Conservation (phyloP, 1,140 invertebrate genomes). For the Leguminivora glycinivorella region DNA sequence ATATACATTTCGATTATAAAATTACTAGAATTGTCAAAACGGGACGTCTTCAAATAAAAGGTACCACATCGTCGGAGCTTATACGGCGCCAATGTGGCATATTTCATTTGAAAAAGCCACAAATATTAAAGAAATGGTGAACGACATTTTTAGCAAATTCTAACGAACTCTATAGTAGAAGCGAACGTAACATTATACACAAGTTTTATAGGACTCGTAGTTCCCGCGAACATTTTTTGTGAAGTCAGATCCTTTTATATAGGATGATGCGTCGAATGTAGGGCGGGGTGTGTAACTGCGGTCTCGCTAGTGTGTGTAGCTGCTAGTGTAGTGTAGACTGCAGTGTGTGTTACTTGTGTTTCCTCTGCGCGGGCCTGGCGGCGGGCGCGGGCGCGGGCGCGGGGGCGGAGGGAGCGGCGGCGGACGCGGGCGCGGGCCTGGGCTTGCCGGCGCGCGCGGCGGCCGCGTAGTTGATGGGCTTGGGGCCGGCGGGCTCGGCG, state of each 20-base stretch:
- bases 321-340: no score
- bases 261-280: no score
- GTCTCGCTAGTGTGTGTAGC: neutral
- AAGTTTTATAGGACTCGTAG: neutral
- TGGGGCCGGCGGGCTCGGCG: constrained; percentile 40
- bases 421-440: constrained; percentile 33
- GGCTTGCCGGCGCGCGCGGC: constrained; percentile 56
- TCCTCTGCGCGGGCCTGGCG: no score
- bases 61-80: no score
- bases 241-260: no score
- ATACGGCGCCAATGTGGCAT: no score
- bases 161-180: neutral
- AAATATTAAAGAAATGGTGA: neutral
- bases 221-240: no score
- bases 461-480: constrained; percentile 71
- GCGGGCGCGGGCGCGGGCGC: constrained; percentile 31
- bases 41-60: no score
- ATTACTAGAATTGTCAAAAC: no score
- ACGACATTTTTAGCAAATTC: neutral
- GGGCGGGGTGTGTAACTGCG: no score
- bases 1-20: no score
- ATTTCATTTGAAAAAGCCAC: neutral
- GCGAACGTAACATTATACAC: neutral
- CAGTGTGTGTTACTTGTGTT: constrained; percentile 56
- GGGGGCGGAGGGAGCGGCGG: constrained; percentile 41